phyloP scores from a whole-genome alignment of 1,140 invertebrate genomes.

The Bombyx mori region ASM3026992v2 NC_085129.1:21194001-21194500 shows the following conservation, averaged over 20 bases:
- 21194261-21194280: no score
- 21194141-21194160: no score
- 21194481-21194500: no score
- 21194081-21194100: no score
- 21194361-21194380: conserved; percentile 39
- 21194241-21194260: neutral
- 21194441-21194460: neutral
- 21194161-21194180: neutral
- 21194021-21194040: no score
- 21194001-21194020: no score
- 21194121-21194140: no score
- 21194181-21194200: neutral
- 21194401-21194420: conserved; percentile 60
- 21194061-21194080: no score
- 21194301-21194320: conserved; percentile 36
- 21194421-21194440: conserved; percentile 36
- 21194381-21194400: conserved; percentile 50
- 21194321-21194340: conserved; percentile 62
- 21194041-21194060: no score
- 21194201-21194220: neutral
- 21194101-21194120: no score
- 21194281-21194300: conserved; percentile 41
- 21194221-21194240: neutral
- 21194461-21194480: no score
- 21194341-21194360: conserved; percentile 50